Base-by-base conservation (phyloP, 37 sponge, comb jelly and placozoan species). In the Mnemiopsis leidyi region DNA sequence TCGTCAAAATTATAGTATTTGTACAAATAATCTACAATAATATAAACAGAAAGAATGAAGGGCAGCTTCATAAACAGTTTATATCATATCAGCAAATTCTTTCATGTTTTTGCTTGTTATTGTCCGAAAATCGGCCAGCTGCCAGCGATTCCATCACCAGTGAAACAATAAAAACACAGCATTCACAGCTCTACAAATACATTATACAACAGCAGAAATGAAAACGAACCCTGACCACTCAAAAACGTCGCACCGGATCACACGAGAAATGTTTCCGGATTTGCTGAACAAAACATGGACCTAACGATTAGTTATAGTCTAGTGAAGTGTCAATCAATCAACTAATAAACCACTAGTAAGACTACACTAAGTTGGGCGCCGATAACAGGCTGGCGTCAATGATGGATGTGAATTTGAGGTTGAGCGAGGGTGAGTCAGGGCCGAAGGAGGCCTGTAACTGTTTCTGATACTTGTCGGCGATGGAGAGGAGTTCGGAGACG, bases 401-500 rank as follows among this genome's bases (percentile, higher is more conserved):
- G 61, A 85, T 9, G 30, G 36, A 32, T 35, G 90, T 85, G 29
- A 85, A 85, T 18, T 33, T 28, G 39, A 85, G 90, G 90, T 85
- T 85, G 1, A 85, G 30, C 2, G 90, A 85, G 90, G 90, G 90
- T 39, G 90, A 85, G 61, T 85, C 61, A 1, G 90, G 40, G 29
- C 33, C 28, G 29, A 85, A 33, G 3, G 36, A 9, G 2, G 90
- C 16, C 28, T 85, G 90, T 18, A 85, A 26, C 90, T 85, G 90
- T 39, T 85, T 85, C n/a, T 38, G 48, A 61, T 85, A 85, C 90
- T 85, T 35, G 40, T 21, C 39, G 61, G 90, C 90, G 40, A 85
- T 85, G 23, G 38, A 7, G 0, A 85, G 90, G 61, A 85, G 90
- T 29, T 85, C 90, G 2, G 40, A 18, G 32, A 40, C 40, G 40